A percentile compares a stretch with the other conserved stretches of the same genome.
phyloP scores from a whole-genome alignment of 2,888 invertebrate species.

The Parthenolecanium corni region DNA sequence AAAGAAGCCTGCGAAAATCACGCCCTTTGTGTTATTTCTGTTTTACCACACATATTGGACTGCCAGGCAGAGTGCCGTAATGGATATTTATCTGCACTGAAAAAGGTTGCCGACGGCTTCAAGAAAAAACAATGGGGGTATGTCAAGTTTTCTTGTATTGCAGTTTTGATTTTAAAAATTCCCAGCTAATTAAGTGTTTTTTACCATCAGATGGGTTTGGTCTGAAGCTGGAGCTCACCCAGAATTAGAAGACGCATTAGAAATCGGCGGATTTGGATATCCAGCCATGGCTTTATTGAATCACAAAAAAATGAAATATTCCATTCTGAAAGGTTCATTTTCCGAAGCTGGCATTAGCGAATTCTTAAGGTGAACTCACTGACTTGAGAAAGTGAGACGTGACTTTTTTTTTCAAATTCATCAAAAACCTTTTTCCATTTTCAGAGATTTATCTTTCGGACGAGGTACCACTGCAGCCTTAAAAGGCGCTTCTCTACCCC shows the following conservation, averaged over 20 bases:
- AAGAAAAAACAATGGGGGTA: constrained; percentile 91
- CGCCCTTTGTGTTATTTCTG: constrained; percentile 80
- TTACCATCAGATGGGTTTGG: constrained; percentile 71
- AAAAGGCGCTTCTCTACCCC: constrained; percentile 67
- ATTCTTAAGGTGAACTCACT: constrained; percentile 55
- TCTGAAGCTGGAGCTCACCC: constrained; percentile 78
- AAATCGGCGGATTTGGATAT: constrained; percentile 96
- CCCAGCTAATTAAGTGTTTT: constrained; percentile 14
- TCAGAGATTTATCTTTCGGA: constrained; percentile 80
- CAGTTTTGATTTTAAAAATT: background rate
- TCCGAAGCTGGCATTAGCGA: constrained; percentile 89
- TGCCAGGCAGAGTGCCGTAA: constrained; percentile 88
- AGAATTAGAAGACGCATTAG: constrained; percentile 74
- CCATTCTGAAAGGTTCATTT: constrained; percentile 84
- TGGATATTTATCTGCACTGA: constrained; percentile 63
- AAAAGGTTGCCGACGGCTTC: constrained; percentile 71
- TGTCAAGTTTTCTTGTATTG: constrained; percentile 36
- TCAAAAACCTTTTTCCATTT: constrained; percentile 1
- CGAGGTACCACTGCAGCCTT: constrained; percentile 83
- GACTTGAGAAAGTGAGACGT: background rate
- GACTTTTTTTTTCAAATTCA: background rate
- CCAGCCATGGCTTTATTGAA: constrained; percentile 97
- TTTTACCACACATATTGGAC: constrained; percentile 90
- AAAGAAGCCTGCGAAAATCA: constrained; percentile 69
- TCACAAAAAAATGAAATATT: constrained; percentile 92